Percentiles rank a stretch among this genome's conserved stretches.
phyloP scores from a whole-genome alignment of 2,888 invertebrate species.

The Aphidoletes aphidimyza region DNA sequence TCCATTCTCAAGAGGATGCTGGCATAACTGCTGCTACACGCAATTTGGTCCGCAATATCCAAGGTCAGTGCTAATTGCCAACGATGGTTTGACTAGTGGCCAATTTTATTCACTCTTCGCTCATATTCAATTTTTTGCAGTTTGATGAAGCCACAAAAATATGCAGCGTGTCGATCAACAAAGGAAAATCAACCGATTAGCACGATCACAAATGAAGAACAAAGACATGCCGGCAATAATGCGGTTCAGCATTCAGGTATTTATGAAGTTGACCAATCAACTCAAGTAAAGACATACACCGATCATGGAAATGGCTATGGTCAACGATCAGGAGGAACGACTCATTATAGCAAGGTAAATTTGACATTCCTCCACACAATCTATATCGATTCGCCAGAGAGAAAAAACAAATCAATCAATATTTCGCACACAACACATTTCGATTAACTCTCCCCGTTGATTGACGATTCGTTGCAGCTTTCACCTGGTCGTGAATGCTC shows the following conservation, averaged over 20 bases:
- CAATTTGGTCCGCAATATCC: conserved; percentile 98
- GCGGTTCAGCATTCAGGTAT: conserved; percentile 63
- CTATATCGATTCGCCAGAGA: background rate
- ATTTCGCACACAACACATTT: too few relatives aligned
- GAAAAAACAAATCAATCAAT: background rate
- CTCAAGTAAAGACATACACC: conserved; percentile 96
- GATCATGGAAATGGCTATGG: conserved; percentile 88
- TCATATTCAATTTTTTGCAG: conserved; percentile 64
- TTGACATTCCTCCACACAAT: background rate
- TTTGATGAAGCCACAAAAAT: conserved; percentile 75
- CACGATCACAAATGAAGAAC: conserved; percentile 67
- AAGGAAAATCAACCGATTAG: conserved; percentile 68
- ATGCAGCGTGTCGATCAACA: conserved; percentile 71
- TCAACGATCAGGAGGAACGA: conserved; percentile 73
- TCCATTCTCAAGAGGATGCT: conserved; percentile 96
- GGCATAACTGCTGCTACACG: conserved; percentile 93
- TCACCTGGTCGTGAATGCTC: conserved; percentile 85
- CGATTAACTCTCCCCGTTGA: too few relatives aligned
- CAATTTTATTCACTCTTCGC: background rate
- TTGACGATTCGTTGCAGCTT: conserved; percentile 68
- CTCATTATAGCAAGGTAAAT: conserved; percentile 92
- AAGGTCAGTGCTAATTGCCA: conserved; percentile 73
- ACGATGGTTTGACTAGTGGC: background rate
- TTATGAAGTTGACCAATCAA: conserved; percentile 74
- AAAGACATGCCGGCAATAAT: conserved; percentile 64